These are phyloP conservation scores for Sciaenops ocellatus DNA, from an alignment of 2,797 vertebrate genomes.

Conservation along the genomic window DNA sequence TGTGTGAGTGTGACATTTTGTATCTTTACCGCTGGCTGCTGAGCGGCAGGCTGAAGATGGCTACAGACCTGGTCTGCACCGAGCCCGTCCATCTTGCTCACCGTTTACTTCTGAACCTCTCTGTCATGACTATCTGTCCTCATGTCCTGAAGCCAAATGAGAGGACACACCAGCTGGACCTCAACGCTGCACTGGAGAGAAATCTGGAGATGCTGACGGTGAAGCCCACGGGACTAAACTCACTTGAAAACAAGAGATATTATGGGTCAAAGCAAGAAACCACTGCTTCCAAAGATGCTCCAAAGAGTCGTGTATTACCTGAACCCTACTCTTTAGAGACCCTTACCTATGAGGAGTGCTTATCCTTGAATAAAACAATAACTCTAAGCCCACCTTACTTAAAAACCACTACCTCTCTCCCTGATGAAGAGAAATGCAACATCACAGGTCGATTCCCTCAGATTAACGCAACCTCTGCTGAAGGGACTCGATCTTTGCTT, in stretches of 20 bases:
- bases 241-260: constrained; percentile 11
- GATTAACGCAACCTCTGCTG: constrained; percentile 50
- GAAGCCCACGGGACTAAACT: constrained; percentile 4
- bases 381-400: constrained; percentile 42
- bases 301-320: constrained; percentile 32
- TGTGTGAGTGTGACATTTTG: constrained; percentile 86
- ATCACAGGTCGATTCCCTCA: constrained; percentile 40
- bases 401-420: constrained; percentile 45
- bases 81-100: constrained; percentile 83
- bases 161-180: constrained; percentile 22
- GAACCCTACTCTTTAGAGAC: constrained; percentile 74
- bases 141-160: constrained; percentile 69
- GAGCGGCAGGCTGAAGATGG: constrained; percentile 76
- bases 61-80: constrained; percentile 81
- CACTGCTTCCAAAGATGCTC: background rate
- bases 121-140: constrained; percentile 82
- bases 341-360: constrained; percentile 83
- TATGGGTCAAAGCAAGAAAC: constrained; percentile 16
- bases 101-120: constrained; percentile 82
- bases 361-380: constrained; percentile 71
- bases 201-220: background rate
- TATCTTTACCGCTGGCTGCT: constrained; percentile 87
- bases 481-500: constrained; percentile 35
- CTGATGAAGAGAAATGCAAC: constrained; percentile 63
- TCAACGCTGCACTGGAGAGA: background rate